Conservation (phyloP, 2,888 invertebrate species). For the Drosophila pseudotakahashii region DNA sequence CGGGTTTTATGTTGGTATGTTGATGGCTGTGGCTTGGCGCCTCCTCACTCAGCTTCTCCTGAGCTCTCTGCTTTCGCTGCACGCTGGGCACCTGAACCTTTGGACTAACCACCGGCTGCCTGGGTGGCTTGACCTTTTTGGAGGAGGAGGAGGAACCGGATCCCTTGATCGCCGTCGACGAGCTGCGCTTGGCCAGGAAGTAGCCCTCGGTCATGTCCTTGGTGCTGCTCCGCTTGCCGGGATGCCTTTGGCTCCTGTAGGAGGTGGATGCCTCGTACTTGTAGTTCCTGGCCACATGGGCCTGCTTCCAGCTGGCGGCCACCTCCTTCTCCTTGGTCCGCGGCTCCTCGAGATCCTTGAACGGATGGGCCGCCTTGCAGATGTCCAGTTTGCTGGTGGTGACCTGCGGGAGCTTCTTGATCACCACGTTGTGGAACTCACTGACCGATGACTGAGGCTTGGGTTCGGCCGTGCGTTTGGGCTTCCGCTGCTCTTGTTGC, state of each 20-base stretch:
- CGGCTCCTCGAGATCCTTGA: constrained; percentile 12
- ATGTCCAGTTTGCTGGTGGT: background rate
- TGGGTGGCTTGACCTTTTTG: constrained; percentile 1
- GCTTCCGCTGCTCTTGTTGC: no score
- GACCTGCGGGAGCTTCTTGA: background rate
- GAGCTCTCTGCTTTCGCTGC: background rate
- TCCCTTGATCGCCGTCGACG: background rate
- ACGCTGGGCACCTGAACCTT: constrained; percentile 2
- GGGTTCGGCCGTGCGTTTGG: background rate
- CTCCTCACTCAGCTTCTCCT: background rate
- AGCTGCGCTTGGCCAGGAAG: constrained; percentile 7
- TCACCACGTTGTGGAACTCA: background rate
- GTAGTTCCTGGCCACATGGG: background rate
- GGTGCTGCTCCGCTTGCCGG: background rate
- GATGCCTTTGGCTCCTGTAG: background rate
- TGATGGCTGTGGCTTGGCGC: no score
- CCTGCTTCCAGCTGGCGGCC: constrained; percentile 13
- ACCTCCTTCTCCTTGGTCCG: constrained; percentile 9
- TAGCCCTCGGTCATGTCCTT: constrained; percentile 1
- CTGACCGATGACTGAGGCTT: background rate
- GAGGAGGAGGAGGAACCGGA: background rate
- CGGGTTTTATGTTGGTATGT: background rate
- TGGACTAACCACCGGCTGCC: background rate
- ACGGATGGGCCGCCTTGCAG: constrained; percentile 1
- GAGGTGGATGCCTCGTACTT: background rate